These are phyloP conservation scores for Edolisoma coerulescens DNA, from an alignment of 2,113 vertebrate species.

Conservation along the genomic window DNA sequence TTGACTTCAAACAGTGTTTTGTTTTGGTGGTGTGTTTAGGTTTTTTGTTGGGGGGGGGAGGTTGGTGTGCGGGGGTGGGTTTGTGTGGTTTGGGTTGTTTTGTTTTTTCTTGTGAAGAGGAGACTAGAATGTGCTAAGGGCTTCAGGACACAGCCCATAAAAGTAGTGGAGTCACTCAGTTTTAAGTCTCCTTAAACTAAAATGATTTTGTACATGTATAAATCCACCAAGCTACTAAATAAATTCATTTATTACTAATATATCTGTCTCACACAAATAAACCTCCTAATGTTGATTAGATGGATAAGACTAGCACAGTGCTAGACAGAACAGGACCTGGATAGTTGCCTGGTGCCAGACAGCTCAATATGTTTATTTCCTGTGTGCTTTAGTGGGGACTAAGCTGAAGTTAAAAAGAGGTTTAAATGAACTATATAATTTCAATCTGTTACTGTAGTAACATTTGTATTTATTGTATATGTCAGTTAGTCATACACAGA, in stretches of 20 bases:
- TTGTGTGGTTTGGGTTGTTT: neutral
- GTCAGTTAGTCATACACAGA: constrained; percentile 73
- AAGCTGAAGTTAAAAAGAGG: constrained; percentile 40
- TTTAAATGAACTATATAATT: constrained; percentile 76
- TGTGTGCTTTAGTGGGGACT: constrained; percentile 59
- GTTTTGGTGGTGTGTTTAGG: neutral
- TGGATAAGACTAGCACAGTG: constrained; percentile 19
- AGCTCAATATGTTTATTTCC: constrained; percentile 68
- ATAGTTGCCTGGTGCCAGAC: constrained; percentile 70
- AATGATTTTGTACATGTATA: neutral
- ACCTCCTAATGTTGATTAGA: constrained; percentile 67
- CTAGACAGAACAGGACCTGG: constrained; percentile 51
- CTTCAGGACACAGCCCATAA: neutral
- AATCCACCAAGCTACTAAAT: constrained; percentile 62
- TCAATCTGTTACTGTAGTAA: constrained; percentile 53
- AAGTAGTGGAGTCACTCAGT: neutral
- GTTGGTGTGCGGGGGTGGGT: accelerated
- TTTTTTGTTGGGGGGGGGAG: neutral
- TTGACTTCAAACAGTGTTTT: neutral
- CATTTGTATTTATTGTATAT: constrained; percentile 70
- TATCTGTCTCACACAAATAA: constrained; percentile 57
- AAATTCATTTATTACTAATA: constrained; percentile 68
- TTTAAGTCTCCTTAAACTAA: constrained; percentile 13
- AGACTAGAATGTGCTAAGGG: neutral
- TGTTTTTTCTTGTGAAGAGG: neutral